Percentiles rank a stretch among this genome's conserved stretches.
phyloP scores from a whole-genome alignment of 2,113 vertebrate genomes.

The Xenus cinereus region DNA sequence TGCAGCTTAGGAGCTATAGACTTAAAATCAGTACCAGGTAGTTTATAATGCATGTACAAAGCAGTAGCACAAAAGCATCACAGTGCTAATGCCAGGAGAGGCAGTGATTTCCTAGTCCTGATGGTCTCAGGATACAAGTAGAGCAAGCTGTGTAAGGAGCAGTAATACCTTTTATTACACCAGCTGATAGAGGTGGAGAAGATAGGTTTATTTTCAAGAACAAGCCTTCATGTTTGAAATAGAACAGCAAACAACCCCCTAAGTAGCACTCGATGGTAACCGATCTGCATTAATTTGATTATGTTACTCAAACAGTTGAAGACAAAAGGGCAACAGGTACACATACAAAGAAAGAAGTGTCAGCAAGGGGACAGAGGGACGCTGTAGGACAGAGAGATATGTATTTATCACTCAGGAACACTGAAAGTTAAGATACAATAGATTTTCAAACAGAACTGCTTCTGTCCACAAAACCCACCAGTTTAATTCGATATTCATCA shows the following conservation, averaged over 20 bases:
- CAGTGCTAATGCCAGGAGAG: neutral
- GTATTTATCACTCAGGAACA: neutral
- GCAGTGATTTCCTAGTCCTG: neutral
- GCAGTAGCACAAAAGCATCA: neutral
- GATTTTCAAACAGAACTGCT: neutral
- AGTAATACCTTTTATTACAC: neutral
- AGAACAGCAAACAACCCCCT: neutral
- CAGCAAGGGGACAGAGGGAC: neutral
- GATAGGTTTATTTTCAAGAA: neutral
- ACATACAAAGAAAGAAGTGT: neutral
- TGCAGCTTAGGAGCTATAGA: neutral
- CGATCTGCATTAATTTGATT: neutral
- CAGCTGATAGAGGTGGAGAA: neutral
- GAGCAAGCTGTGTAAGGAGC: neutral
- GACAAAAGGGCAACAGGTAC: neutral
- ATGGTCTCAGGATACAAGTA: neutral
- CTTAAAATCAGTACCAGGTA: neutral
- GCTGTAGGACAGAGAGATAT: neutral
- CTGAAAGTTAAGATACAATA: neutral
- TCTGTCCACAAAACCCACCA: neutral
- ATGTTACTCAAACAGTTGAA: neutral
- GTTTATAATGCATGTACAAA: neutral
- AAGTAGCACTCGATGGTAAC: neutral
- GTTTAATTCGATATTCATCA: neutral
- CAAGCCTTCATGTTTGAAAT: neutral